Base-by-base conservation (phyloP, 2,797 vertebrate species). In the Merluccius polli region DNA sequence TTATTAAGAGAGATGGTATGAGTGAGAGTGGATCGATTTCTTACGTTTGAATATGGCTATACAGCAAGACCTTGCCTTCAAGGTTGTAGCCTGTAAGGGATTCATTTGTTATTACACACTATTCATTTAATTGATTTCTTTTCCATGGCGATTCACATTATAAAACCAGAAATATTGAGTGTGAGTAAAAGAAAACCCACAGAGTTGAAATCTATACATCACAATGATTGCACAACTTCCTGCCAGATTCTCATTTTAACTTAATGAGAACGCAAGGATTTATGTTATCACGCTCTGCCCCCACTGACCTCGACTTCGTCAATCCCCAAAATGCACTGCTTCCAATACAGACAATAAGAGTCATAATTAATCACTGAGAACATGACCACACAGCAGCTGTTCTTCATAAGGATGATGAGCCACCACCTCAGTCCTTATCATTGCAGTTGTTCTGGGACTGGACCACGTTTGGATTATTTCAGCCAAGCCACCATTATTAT, bases 111-210 rank as follows among this genome's bases (percentile, higher is more conserved):
- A 30, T 59, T 36, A 29, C n/a, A 4, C 29, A 31, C 48, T 70
- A 16, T 15, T 32, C 21, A 65, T 16, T 6, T 12, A 11, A 72
- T 70, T 52, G 65, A 73, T 30, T 69, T 31, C 16, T 73, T 73
- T 59, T 35, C 18, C 59, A 44, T 70, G 15, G 76, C 32, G 65
- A 52, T 77, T 69, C 48, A 29, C 73, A 52, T 70, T 77, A 73
- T 65, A 69, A 48, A 69, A n/a, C 44, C 65, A 30, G 33, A 77
- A 32, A 29, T 77, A 73, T 77, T 52, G 71, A 70, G 71, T 77
- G 70, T 6, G 36, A 72, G 76, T 67, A 65, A 65, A 27, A 27
- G 8, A 21, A 65, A 65, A 24, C 10, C n/a, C 32, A 74, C 27
- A 69, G 71, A 63, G 10, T n/a, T 72, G 24, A 38, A 32, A 69